phyloP scores from a whole-genome alignment of 2,888 invertebrate genomes.

The Drosophila niveifrons region DNA sequence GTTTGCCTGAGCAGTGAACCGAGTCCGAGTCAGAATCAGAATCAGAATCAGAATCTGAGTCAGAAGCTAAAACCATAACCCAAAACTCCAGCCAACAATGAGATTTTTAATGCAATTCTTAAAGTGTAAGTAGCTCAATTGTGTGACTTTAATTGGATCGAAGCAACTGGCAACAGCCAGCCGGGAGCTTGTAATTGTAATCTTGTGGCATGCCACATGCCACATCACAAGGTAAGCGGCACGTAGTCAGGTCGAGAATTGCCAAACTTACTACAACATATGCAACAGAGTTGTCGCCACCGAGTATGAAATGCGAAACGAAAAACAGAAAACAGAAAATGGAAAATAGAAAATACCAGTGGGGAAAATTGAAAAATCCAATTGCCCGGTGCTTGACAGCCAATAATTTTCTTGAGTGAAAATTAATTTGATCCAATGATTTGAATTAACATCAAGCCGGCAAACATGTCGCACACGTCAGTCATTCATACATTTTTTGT shows the following conservation, averaged over 20 bases:
- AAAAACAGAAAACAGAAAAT: conserved; percentile 1
- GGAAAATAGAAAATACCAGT: conserved; percentile 10
- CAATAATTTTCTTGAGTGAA: conserved; percentile 43
- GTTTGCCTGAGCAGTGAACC: conserved; percentile 52
- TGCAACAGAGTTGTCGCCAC: conserved; percentile 36
- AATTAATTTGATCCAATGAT: conserved; percentile 57
- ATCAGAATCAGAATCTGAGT: conserved; percentile 2
- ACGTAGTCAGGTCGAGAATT: conserved; percentile 53
- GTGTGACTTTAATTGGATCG: conserved; percentile 44
- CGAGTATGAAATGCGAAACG: conserved; percentile 8
- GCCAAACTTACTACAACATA: conserved; percentile 48
- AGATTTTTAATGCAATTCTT: conserved; percentile 65
- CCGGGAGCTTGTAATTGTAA: background rate
- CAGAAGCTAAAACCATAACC: conserved; percentile 5
- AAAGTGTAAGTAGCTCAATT: conserved; percentile 71
- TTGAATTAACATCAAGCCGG: conserved; percentile 52
- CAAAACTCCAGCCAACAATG: conserved; percentile 35
- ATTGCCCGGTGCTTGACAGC: conserved; percentile 51
- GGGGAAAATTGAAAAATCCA: conserved; percentile 45
- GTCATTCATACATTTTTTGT: conserved; percentile 10
- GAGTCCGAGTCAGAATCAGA: conserved; percentile 21
- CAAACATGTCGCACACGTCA: conserved; percentile 52
- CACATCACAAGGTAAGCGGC: conserved; percentile 32
- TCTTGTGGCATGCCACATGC: conserved; percentile 18
- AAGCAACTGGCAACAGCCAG: background rate